phyloP scores from a whole-genome alignment of 2,888 invertebrate species.

The Temnothorax rugatulus region DNA sequence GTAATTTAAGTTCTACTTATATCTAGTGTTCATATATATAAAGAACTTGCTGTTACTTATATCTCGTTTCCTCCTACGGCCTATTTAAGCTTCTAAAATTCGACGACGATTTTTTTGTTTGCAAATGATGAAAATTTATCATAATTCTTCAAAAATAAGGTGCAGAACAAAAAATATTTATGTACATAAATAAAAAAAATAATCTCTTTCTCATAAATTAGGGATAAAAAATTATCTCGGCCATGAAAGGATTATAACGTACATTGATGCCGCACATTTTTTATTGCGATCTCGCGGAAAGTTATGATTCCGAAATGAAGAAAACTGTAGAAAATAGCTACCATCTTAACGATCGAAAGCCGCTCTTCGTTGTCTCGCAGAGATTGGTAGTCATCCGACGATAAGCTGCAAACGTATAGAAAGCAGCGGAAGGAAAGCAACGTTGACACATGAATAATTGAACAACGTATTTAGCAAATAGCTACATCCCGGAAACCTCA shows the following conservation, averaged over 20 bases:
- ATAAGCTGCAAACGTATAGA: constrained; percentile 59
- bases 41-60: background rate
- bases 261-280: background rate
- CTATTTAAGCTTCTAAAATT: background rate
- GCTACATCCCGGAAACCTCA: constrained; percentile 52
- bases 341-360: background rate
- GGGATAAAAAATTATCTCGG: background rate
- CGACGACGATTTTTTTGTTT: background rate
- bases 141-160: background rate
- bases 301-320: background rate
- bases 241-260: background rate
- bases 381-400: constrained; percentile 63
- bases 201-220: background rate
- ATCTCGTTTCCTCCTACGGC: background rate
- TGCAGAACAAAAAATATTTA: background rate
- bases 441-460: constrained; percentile 77
- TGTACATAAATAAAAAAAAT: background rate
- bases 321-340: background rate
- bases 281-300: background rate
- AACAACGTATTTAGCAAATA: constrained; percentile 78
- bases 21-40: background rate
- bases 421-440: constrained; percentile 49
- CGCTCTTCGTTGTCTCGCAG: background rate
- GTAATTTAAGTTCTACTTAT: constrained; percentile 7
- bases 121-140: background rate